These are phyloP conservation scores for Candoia aspera DNA, from an alignment of 2,113 vertebrate genomes.

Conservation along the genomic window DNA sequence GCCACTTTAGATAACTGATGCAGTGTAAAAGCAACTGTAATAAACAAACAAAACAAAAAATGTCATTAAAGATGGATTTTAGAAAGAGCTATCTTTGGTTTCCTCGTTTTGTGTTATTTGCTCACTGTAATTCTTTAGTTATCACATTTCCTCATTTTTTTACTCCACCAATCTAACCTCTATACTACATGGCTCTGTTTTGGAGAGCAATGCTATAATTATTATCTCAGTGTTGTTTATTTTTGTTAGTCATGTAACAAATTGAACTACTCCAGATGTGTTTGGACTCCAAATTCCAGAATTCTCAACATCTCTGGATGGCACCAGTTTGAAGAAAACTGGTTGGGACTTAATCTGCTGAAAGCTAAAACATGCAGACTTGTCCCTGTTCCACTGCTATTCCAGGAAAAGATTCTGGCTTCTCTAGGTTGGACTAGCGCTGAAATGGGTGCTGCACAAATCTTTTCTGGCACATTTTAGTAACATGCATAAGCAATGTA, in stretches of 20 bases:
- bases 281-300: not conserved
- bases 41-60: not conserved
- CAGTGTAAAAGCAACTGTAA: not conserved
- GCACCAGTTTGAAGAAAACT: not conserved
- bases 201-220: not conserved
- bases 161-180: not conserved
- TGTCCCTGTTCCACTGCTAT: not conserved
- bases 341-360: not conserved
- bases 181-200: not conserved
- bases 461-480: not conserved
- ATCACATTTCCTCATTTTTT: not conserved
- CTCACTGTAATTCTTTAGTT: not conserved
- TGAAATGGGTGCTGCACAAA: not conserved
- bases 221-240: not conserved
- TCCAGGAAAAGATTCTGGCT: not conserved
- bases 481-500: not conserved
- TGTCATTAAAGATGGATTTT: not conserved
- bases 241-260: not conserved
- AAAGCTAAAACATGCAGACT: not conserved
- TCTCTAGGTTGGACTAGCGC: not conserved
- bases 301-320: not conserved
- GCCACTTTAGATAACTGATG: not conserved
- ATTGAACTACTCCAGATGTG: not conserved
- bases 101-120: not conserved
- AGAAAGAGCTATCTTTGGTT: not conserved